Evolutionary conservation across 2,888 invertebrate species (phyloP).

Genomic region (Exephanes ischioxanthus): DNA sequence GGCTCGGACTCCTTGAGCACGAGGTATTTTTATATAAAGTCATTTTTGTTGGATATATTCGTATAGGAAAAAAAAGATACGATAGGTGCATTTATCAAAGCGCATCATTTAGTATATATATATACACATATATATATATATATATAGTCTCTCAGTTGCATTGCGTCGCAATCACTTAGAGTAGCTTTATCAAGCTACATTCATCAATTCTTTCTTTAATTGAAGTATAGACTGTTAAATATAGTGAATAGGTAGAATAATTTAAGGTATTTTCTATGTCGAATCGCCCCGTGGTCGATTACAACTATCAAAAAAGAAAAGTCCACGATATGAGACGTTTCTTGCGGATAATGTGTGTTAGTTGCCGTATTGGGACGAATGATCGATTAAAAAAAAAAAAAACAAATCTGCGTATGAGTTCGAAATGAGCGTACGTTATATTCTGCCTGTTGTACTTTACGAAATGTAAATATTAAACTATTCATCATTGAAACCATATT

Average conservation of each 20-base stretch:
- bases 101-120: conserved; percentile 38
- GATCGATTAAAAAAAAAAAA: conserved; percentile 27
- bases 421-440: conserved; percentile 52
- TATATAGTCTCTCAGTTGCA: conserved; percentile 37
- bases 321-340: conserved; percentile 13
- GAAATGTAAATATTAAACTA: conserved; percentile 62
- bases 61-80: conserved; percentile 26
- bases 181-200: conserved; percentile 31
- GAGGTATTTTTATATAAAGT: conserved; percentile 65
- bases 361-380: conserved; percentile 44
- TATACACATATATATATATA: not conserved
- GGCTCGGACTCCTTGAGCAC: conserved; percentile 54
- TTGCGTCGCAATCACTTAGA: conserved; percentile 24
- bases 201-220: conserved; percentile 48
- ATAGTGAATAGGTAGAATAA: conserved; percentile 59
- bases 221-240: conserved; percentile 65
- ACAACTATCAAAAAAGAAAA: conserved; percentile 25
- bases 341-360: conserved; percentile 37
- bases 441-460: conserved; percentile 61
- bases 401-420: conserved; percentile 24
- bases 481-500: conserved; percentile 49
- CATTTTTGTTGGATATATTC: conserved; percentile 62
- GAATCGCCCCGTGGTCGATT: conserved; percentile 31
- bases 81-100: conserved; percentile 49
- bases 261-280: conserved; percentile 66